Evolutionary conservation across 2,888 invertebrate species (phyloP).

Genomic region (Lycocerus yunnanus): DNA sequence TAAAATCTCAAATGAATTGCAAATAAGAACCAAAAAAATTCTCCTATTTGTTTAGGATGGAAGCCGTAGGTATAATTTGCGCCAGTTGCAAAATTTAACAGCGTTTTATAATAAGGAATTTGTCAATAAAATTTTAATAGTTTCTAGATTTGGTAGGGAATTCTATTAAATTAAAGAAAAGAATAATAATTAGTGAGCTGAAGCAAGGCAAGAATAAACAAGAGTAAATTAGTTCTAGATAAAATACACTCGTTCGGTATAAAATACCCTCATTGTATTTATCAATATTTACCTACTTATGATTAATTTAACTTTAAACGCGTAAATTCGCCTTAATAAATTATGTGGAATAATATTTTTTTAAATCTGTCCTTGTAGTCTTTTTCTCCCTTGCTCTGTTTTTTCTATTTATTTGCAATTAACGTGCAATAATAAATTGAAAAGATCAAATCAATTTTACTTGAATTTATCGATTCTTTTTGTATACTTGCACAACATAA

Average conservation of each 20-base stretch:
- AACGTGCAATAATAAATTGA: neutral
- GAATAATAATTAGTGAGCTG: neutral
- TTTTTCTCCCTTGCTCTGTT: neutral
- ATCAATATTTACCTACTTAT: neutral
- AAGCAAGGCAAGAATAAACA: neutral
- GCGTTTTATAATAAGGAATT: neutral
- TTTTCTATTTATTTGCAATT: neutral
- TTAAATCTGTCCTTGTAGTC: neutral
- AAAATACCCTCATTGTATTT: neutral
- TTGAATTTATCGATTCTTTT: neutral
- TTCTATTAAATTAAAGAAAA: no score
- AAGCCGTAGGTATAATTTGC: conserved; percentile 10
- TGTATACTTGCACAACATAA: no score
- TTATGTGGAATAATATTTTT: neutral
- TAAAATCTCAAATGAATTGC: conserved; percentile 26
- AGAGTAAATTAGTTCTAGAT: neutral
- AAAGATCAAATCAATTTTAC: neutral
- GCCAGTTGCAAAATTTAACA: conserved; percentile 5
- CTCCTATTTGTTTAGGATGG: conserved; percentile 20
- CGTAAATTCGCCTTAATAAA: neutral
- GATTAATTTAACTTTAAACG: neutral
- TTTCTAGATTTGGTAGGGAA: neutral
- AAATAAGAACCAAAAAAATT: conserved; percentile 17
- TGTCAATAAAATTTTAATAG: neutral
- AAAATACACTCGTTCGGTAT: neutral